These are phyloP conservation scores for Antedon mediterranea DNA, from an alignment of 53 echinoderm and acorn worm genomes.

Conservation along the genomic window DNA sequence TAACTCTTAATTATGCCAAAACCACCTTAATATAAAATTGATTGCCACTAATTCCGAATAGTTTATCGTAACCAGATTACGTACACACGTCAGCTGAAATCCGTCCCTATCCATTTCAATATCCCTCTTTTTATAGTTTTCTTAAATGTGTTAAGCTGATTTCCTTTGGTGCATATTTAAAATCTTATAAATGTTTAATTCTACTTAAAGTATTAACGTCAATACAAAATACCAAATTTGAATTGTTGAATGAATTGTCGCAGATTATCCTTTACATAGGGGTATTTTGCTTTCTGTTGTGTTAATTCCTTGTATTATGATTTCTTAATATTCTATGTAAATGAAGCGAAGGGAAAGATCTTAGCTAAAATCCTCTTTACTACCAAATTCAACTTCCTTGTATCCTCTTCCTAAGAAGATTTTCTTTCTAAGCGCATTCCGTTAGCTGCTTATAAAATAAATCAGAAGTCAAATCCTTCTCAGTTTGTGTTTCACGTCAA, in stretches of 20 bases:
- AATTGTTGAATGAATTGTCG: neutral
- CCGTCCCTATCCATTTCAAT: neutral
- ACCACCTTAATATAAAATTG: neutral
- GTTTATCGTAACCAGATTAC: neutral
- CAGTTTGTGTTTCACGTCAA: neutral
- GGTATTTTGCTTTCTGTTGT: neutral
- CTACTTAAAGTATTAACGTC: neutral
- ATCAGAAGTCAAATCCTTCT: neutral
- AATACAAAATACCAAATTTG: neutral
- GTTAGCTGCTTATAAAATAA: neutral
- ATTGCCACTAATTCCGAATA: neutral
- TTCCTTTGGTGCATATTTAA: neutral
- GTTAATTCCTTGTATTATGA: neutral
- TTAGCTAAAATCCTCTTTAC: neutral
- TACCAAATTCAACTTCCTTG: neutral
- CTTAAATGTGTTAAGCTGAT: neutral
- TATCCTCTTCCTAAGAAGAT: neutral
- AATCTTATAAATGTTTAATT: constrained; percentile 1
- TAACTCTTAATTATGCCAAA: too few species aligned
- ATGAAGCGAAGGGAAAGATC: neutral
- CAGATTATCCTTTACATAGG: neutral
- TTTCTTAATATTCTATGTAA: neutral
- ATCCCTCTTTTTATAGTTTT: neutral
- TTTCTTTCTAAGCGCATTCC: neutral
- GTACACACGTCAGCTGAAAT: neutral